These are phyloP conservation scores for Allacma fusca DNA, from an alignment of 2,888 invertebrate species.

Conservation along the genomic window DNA sequence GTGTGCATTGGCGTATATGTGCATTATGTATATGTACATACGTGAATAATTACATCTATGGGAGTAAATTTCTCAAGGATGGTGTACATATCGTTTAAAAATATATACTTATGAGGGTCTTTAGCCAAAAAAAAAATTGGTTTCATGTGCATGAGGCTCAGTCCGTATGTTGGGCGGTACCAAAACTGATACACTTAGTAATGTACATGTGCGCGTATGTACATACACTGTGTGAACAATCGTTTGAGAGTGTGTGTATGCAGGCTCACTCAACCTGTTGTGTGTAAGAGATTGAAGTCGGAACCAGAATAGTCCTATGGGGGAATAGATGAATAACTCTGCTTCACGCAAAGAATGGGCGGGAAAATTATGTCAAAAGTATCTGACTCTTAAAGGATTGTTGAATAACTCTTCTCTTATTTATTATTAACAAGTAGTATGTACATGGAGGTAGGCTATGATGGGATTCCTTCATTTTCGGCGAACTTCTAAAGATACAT, in stretches of 20 bases:
- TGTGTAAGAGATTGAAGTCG: not conserved
- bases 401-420: constrained; percentile 22
- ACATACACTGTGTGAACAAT: not conserved
- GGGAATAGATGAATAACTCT: constrained; percentile 39
- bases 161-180: constrained; percentile 20
- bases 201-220: constrained; percentile 2
- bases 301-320: not conserved
- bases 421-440: constrained; percentile 21
- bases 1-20: no score
- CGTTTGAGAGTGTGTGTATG: not conserved
- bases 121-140: constrained; percentile 27
- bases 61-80: constrained; percentile 35
- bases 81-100: constrained; percentile 34
- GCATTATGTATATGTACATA: no score
- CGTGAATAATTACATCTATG: constrained; percentile 15
- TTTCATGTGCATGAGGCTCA: constrained; percentile 17
- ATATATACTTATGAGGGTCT: constrained; percentile 24
- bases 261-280: not conserved
- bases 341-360: constrained; percentile 38
- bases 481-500: not conserved
- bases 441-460: not conserved
- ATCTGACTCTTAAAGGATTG: constrained; percentile 19
- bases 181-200: constrained; percentile 16
- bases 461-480: not conserved
- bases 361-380: constrained; percentile 39